These are phyloP conservation scores for Ostrea denselamellosa DNA, from an alignment of 1,140 invertebrate genomes.

Conservation along the genomic window DNA sequence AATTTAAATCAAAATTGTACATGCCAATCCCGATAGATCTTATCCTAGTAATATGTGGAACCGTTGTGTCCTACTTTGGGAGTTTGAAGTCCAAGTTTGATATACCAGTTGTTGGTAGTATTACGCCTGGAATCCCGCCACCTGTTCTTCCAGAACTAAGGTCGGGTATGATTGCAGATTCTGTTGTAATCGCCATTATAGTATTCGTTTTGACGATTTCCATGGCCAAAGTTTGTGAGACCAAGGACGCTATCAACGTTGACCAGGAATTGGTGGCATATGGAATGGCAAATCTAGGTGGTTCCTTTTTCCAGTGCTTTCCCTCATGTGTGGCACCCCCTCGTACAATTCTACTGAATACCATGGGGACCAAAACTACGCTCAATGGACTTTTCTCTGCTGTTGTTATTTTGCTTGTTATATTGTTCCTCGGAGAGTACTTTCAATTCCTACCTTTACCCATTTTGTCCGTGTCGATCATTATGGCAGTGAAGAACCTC, in stretches of 20 bases:
- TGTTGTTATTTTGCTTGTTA: conserved; percentile 78
- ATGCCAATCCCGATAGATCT: conserved; percentile 92
- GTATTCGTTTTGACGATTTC: conserved; percentile 76
- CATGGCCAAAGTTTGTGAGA: conserved; percentile 77
- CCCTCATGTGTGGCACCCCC: conserved; percentile 88
- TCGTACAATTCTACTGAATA: conserved; percentile 83
- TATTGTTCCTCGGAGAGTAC: conserved; percentile 78
- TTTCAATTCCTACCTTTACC: conserved; percentile 77
- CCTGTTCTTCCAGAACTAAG: conserved; percentile 61
- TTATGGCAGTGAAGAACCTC: conserved; percentile 73
- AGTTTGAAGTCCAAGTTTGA: conserved; percentile 73
- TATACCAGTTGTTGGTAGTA: conserved; percentile 77
- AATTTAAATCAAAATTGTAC: conserved; percentile 83
- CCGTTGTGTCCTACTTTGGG: conserved; percentile 75
- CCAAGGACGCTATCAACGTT: conserved; percentile 75
- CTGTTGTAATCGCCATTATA: conserved; percentile 71
- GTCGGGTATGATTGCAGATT: conserved; percentile 51
- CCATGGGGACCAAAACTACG: conserved; percentile 63
- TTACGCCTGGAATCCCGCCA: conserved; percentile 76
- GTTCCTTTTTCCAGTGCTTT: conserved; percentile 80
- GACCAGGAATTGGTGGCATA: conserved; percentile 81
- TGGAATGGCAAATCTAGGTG: conserved; percentile 77
- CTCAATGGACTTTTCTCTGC: conserved; percentile 75
- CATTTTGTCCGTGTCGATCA: conserved; percentile 74
- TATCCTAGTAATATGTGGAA: conserved; percentile 81